Evolutionary conservation across 1,140 invertebrate genomes (phyloP).

Genomic region (Drosophila murphyi): DNA sequence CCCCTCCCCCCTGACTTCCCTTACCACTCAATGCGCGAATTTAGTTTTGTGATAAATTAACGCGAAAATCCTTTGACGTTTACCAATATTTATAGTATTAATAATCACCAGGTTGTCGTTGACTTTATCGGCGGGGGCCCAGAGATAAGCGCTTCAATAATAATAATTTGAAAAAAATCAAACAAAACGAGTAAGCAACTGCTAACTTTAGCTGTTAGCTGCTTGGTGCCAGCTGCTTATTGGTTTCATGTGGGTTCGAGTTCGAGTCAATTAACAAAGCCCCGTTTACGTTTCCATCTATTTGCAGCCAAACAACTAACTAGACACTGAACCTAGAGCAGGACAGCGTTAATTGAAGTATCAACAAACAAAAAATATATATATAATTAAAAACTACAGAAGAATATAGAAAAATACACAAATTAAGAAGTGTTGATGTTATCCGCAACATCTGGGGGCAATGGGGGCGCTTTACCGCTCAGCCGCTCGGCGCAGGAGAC

Average conservation of each 20-base stretch:
- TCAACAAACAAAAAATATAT: constrained; percentile 6
- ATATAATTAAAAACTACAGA: constrained; percentile 12
- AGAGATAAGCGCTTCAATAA: constrained; percentile 59
- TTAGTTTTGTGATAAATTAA: constrained; percentile 62
- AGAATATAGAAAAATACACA: neutral
- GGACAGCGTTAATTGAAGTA: constrained; percentile 7
- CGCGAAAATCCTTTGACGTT: constrained; percentile 74
- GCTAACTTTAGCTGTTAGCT: constrained; percentile 41
- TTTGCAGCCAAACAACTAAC: constrained; percentile 60
- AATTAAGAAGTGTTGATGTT: constrained; percentile 65
- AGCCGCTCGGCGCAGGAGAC: constrained; percentile 83
- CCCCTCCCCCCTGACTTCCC: neutral
- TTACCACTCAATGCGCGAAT: constrained; percentile 15
- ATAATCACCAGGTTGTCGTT: constrained; percentile 62
- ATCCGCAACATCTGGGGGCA: constrained; percentile 74
- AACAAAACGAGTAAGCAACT: constrained; percentile 48
- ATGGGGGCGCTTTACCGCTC: constrained; percentile 66
- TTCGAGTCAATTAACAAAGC: constrained; percentile 60
- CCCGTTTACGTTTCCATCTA: constrained; percentile 27
- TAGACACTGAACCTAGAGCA: constrained; percentile 19
- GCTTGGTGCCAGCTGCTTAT: constrained; percentile 47
- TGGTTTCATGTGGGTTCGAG: constrained; percentile 67
- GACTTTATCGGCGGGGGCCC: constrained; percentile 51
- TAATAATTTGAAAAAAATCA: constrained; percentile 57
- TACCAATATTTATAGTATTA: constrained; percentile 78